Base-by-base conservation (phyloP, 1,140 invertebrate species). In the Hestina assimilis region DNA sequence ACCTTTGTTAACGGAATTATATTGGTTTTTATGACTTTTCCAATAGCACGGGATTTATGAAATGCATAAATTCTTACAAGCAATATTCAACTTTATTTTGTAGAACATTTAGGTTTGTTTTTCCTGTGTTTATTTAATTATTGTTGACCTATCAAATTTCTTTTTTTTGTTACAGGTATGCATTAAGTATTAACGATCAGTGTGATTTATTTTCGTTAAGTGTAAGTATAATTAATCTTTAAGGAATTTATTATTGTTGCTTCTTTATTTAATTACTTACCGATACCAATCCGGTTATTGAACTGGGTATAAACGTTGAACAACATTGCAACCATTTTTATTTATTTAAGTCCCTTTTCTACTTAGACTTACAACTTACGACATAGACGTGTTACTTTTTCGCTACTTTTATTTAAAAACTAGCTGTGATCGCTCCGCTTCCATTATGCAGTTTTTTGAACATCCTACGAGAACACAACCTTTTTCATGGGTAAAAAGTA, bases 41-140 rank as follows among this genome's bases (percentile, higher is more conserved):
- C 66, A 45, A 45, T 26, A 59, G 52, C 71, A 73, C 77, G 72
- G 69, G 72, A 72, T 81, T 79, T 79, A 75, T 68, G 53, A 29
- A 23, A 35, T 26, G 21, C 26, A 19, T 40, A 19, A 14, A 14
- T 51, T 11, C 21, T 11, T 1, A n/a, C 2, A 26, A n/a, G 15
- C 46, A 19, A 51, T 17, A 19, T 28, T 40, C 7, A 14, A 38
- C 47, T 28, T 19, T 51, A 48, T 26, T 17, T 4, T 19, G 6
- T 17, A n/a, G 4, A 7, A 12, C 11, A 15, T 51, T 40, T 3
- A 17, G 17, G n/a, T 31, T 23, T 23, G 20, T 33, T 24, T 54
- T 8, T 9, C n/a, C 45, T 19, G 1, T 17, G 11, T 17, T 29
- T 29, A 23, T 4, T 26, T 7, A 19, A 17, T 4, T 21, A 33